Evolutionary conservation across 1,140 invertebrate genomes (phyloP), one percentile per base, ranked within the genome.

Genomic region (Papilio aristodemus): DNA sequence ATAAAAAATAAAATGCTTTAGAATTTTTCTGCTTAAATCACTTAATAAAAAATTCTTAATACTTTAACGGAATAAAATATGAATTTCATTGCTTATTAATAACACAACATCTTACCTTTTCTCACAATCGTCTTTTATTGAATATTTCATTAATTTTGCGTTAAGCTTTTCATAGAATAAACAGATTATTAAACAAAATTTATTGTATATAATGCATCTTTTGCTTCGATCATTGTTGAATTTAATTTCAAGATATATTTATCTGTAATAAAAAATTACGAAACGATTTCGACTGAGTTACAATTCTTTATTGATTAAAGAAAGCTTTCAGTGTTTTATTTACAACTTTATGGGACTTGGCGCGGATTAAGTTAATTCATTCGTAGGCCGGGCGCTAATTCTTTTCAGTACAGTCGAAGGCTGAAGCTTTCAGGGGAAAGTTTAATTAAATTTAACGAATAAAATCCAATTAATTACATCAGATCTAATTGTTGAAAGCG

Each of bases 1-100:
- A 77, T 37, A 67, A 71, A 76, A 80, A 73, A 75, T 80, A 84
- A 81, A 79, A 69, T 36, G 69, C 69, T 77, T 36, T 36, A 54
- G 27, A 64, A 66, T 66, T 67, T 70, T 72, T 46, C 67, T 50
- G 71, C 76, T 81, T 79, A 43, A 67, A 69, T 70, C 66, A 76
- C 71, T 69, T 27, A 69, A 74, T 76, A 63, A 72, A 78, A 75
- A 76, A 71, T 72, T 22, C 25, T 69, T 68, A 70, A 75, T 27
- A 64, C 67, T 71, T 73, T 71, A 67, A 75, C 71, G 27, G 73
- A 70, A 69, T 39, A 36, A 67, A 64, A 67, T 38, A 60, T 50
- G 43, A 50, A 4, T 17, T 62, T 25, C 1, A 54, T 54, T 54
- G 10, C 46, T 50, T 50, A 13, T 22, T 54, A 54, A 10, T 13